A percentile compares a stretch with the other conserved stretches of the same genome.
phyloP scores from a whole-genome alignment of 1,140 invertebrate species.

The Cryptotermes secundus region DNA sequence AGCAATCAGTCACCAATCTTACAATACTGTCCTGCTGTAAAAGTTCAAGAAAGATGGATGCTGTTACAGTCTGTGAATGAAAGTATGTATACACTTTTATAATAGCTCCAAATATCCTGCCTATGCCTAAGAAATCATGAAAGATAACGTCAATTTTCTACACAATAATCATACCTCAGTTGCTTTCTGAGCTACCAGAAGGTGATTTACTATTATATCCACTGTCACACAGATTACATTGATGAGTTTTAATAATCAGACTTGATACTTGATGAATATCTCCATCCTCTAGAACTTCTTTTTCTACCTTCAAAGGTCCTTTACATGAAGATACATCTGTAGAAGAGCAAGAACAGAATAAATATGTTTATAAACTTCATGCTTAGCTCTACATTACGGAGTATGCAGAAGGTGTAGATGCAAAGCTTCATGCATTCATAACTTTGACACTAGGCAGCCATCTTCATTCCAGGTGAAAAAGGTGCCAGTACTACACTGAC shows the following conservation, averaged over 20 bases:
- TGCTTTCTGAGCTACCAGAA: not conserved
- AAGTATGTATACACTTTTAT: not conserved
- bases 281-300: not conserved
- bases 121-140: not conserved
- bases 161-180: not conserved
- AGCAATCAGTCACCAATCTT: not conserved
- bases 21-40: not conserved
- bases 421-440: not conserved
- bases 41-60: not conserved
- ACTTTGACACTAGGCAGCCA: not conserved
- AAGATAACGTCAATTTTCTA: not conserved
- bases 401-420: not conserved
- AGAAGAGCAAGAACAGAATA: not conserved
- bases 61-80: not conserved
- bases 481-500: too few relatives aligned
- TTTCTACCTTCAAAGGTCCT: not conserved
- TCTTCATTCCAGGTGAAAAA: not conserved
- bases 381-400: not conserved
- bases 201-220: constrained; percentile 4
- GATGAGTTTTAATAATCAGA: not conserved
- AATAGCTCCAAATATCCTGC: not conserved
- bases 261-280: not conserved
- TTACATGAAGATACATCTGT: not conserved
- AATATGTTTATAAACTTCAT: not conserved
- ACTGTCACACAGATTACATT: not conserved